phyloP scores from a whole-genome alignment of 1,140 invertebrate genomes.

The Euwallacea fornicatus region DNA sequence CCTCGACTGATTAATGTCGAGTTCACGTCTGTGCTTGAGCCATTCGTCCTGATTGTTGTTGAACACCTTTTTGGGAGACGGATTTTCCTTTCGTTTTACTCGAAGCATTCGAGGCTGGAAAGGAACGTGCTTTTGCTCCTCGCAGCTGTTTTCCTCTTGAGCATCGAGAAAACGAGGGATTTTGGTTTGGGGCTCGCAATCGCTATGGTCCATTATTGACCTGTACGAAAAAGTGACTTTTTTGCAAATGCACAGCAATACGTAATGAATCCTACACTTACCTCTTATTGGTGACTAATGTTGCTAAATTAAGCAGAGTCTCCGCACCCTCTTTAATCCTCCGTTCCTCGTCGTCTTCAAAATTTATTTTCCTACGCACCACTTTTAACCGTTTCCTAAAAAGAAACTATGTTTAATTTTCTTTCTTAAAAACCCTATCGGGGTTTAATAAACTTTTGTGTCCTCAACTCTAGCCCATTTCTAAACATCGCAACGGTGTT shows the following conservation, averaged over 20 bases:
- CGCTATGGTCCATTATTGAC: constrained; percentile 33
- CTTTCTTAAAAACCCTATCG: too few species aligned
- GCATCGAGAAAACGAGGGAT: constrained; percentile 9
- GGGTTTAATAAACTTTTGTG: too few species aligned
- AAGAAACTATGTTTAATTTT: neutral
- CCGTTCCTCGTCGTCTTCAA: constrained; percentile 71
- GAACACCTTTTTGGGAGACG: constrained; percentile 38
- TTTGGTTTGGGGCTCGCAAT: constrained; percentile 20
- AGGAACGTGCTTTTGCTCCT: constrained; percentile 42
- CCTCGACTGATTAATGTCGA: constrained; percentile 48
- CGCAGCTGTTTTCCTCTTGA: constrained; percentile 14
- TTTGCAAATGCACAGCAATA: too few species aligned
- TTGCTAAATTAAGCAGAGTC: constrained; percentile 73
- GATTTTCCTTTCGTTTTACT: constrained; percentile 47
- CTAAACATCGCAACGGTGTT: too few species aligned
- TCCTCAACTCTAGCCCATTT: too few species aligned
- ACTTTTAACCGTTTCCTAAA: constrained; percentile 41
- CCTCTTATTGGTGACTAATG: constrained; percentile 50
- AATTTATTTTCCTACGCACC: constrained; percentile 48
- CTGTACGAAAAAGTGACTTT: constrained; percentile 14
- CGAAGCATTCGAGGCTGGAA: constrained; percentile 49
- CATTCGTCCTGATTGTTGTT: constrained; percentile 51
- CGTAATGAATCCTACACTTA: neutral
- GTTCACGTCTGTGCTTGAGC: constrained; percentile 48
- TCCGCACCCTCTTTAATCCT: constrained; percentile 79